Conservation (phyloP, 2,888 invertebrate species). For the Eupithecia abbreviata region DNA sequence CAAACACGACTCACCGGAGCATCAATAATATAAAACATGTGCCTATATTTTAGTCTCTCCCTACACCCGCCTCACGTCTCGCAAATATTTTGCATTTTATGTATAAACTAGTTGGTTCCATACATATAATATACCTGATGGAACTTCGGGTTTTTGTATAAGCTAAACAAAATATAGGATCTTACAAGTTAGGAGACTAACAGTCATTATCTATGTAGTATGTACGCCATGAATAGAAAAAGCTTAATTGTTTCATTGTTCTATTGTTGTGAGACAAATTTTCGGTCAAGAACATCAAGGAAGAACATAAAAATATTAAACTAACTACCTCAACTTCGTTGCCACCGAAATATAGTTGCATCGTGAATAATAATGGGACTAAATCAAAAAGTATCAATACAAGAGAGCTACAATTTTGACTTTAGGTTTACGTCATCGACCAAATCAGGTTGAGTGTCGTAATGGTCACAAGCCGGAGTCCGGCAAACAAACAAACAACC, state of each 20-base stretch:
- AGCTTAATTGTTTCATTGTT: conserved; percentile 31
- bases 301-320: conserved; percentile 9
- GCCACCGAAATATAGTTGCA: neutral
- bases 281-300: conserved; percentile 23
- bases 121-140: conserved; percentile 1
- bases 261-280: conserved; percentile 23
- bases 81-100: conserved; percentile 42
- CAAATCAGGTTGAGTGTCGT: neutral
- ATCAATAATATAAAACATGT: conserved; percentile 81
- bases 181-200: neutral
- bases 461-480: neutral
- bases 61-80: conserved; percentile 44
- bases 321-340: neutral
- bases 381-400: neutral
- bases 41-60: conserved; percentile 63
- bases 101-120: conserved; percentile 33
- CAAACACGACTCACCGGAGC: conserved; percentile 62
- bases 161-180: neutral
- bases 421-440: conserved; percentile 9
- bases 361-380: neutral
- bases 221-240: conserved; percentile 22
- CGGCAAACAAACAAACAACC: conserved; percentile 5
- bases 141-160: neutral
- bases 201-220: neutral
- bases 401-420: neutral